A percentile compares a stretch with the other conserved stretches of the same genome.
Conservation (phyloP, 2,797 vertebrate species). For the Pseudochirops corinnae region DNA sequence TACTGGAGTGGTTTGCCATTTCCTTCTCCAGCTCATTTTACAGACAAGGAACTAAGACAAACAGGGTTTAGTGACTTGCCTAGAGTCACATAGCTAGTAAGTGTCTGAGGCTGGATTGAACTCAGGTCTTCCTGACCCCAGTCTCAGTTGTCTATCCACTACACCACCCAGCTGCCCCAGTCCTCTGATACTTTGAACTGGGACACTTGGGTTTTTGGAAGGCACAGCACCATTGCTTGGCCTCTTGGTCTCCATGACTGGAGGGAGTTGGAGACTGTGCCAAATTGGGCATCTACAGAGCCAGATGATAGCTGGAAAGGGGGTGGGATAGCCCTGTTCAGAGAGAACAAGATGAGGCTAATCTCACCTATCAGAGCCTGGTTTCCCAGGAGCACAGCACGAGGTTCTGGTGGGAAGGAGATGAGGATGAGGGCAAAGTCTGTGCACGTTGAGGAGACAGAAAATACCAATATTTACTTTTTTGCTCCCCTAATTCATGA, state of each 20-base stretch:
- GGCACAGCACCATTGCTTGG: no score
- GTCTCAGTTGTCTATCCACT: not conserved
- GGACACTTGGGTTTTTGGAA: not conserved
- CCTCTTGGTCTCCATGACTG: not conserved
- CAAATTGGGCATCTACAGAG: not conserved
- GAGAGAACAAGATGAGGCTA: not conserved
- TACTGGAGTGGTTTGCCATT: not conserved
- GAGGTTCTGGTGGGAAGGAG: not conserved
- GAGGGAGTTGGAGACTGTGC: not conserved
- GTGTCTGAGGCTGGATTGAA: not conserved
- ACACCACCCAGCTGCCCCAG: not conserved
- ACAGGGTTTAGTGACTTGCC: not conserved
- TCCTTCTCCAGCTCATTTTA: not conserved
- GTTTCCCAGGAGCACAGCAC: not conserved
- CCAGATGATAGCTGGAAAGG: not conserved
- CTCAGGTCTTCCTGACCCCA: not conserved
- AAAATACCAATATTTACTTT: not conserved
- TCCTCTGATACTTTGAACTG: not conserved
- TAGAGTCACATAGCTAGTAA: not conserved
- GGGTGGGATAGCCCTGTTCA: not conserved
- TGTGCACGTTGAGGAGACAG: not conserved
- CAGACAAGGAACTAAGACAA: not conserved
- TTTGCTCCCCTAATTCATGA: not conserved
- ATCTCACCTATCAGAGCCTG: not conserved
- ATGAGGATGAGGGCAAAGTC: not conserved